A percentile compares a stretch with the other conserved stretches of the same genome.
Conservation (phyloP, 2,113 vertebrate genomes). For the Gila orcuttii region DNA sequence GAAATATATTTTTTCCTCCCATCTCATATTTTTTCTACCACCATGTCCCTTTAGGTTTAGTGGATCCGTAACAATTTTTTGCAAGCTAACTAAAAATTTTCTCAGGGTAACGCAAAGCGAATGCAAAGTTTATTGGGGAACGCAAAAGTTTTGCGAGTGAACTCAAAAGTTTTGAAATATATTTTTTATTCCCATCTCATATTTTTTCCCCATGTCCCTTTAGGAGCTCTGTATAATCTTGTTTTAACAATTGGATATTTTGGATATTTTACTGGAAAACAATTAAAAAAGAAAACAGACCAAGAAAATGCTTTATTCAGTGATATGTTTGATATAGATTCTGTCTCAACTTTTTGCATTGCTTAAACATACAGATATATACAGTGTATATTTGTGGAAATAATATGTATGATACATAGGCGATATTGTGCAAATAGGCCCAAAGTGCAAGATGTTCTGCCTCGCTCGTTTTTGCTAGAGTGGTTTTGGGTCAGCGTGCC, state of each 20-base stretch:
- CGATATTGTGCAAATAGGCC: neutral
- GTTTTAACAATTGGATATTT: neutral
- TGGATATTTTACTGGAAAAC: neutral
- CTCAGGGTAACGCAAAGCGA: too few relatives aligned
- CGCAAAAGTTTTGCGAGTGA: too few relatives aligned
- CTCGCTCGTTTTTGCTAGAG: neutral
- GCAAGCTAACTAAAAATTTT: too few relatives aligned
- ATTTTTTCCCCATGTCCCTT: too few relatives aligned
- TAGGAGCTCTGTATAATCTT: neutral
- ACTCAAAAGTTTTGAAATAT: too few relatives aligned
- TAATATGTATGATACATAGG: neutral
- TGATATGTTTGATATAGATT: neutral
- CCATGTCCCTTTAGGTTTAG: too few relatives aligned
- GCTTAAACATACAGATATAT: neutral
- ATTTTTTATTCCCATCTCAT: too few relatives aligned
- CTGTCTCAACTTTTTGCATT: neutral
- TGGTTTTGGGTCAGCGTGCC: constrained; percentile 38
- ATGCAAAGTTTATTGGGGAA: too few relatives aligned
- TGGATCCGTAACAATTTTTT: too few relatives aligned
- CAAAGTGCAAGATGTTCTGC: neutral
- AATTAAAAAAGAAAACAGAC: neutral
- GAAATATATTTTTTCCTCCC: too few relatives aligned
- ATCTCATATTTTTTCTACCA: too few relatives aligned
- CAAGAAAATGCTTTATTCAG: neutral
- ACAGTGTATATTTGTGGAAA: neutral